Evolutionary conservation across 2,888 invertebrate species (phyloP).

Genomic region (Parnassius mnemosyne): DNA sequence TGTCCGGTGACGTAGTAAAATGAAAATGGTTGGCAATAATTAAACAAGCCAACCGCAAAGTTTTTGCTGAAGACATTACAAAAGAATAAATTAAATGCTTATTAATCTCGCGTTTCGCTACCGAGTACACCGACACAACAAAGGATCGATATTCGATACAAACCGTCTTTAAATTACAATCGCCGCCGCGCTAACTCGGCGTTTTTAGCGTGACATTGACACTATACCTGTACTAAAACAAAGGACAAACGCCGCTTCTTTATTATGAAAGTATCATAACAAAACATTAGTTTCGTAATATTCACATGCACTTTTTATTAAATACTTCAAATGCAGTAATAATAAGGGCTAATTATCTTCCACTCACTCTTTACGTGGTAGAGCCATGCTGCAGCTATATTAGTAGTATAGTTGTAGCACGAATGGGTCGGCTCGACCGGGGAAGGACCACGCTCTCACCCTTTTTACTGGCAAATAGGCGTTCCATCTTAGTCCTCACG

Average conservation of each 20-base stretch:
- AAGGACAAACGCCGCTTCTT: slow-evolving; percentile 7
- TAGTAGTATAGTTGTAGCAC: too few species aligned
- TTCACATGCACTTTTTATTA: too few species aligned
- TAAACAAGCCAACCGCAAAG: neutral
- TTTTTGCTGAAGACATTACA: slow-evolving; percentile 17
- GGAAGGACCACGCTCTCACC: too few species aligned
- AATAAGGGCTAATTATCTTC: too few species aligned
- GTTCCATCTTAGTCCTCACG: too few species aligned
- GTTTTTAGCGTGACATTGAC: slow-evolving; percentile 35
- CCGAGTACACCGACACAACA: slow-evolving; percentile 21
- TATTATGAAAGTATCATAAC: neutral
- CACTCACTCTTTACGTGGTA: too few species aligned
- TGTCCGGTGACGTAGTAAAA: too few species aligned
- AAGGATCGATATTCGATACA: slow-evolving; percentile 19
- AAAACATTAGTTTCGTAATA: neutral
- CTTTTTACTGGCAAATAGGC: too few species aligned
- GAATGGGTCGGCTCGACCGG: too few species aligned
- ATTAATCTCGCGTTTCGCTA: slow-evolving; percentile 25
- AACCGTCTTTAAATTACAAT: slow-evolving; percentile 41
- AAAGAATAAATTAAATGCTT: slow-evolving; percentile 33
- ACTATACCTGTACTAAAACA: slow-evolving; percentile 16
- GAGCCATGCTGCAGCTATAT: too few species aligned
- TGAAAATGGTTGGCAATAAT: too few species aligned
- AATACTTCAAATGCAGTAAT: too few species aligned
- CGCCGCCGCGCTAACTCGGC: slow-evolving; percentile 44